Percentiles rank a stretch among this genome's conserved stretches.
Evolutionary conservation across 2,888 invertebrate genomes (phyloP).

Genomic region (Catocala sponsa): DNA sequence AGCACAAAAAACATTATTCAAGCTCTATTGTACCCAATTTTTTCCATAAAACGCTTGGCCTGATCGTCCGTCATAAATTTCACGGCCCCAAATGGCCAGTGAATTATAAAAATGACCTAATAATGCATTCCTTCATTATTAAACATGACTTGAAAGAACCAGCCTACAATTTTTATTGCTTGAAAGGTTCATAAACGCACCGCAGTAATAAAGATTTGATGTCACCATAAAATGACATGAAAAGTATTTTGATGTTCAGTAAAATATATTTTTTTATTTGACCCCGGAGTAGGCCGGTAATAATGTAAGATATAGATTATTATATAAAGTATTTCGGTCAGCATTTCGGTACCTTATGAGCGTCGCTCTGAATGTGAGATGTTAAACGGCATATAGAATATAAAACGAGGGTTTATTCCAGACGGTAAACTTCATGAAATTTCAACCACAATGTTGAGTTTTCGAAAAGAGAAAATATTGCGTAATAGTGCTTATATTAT

Average conservation of each 20-base stretch:
- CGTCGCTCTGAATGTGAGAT: conserved; percentile 6
- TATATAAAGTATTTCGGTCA: conserved; percentile 35
- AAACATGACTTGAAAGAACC: conserved; percentile 40
- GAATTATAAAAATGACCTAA: conserved; percentile 34
- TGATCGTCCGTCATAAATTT: conserved; percentile 35
- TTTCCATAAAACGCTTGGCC: conserved; percentile 2
- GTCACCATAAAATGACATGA: conserved; percentile 52
- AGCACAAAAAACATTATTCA: not conserved
- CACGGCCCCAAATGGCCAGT: conserved; percentile 18
- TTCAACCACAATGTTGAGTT: not conserved
- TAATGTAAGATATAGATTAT: conserved; percentile 35
- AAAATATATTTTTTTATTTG: conserved; percentile 54
- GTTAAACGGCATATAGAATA: conserved; percentile 14
- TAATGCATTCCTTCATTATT: conserved; percentile 53
- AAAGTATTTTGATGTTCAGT: conserved; percentile 53
- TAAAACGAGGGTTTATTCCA: conserved; percentile 26
- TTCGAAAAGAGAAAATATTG: too few species aligned
- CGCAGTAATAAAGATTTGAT: conserved; percentile 57
- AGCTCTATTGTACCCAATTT: conserved; percentile 1
- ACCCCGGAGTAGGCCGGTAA: conserved; percentile 21
- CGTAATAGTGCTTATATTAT: too few species aligned
- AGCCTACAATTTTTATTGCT: conserved; percentile 44
- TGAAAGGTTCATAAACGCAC: conserved; percentile 53
- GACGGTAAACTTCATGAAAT: conserved; percentile 8
- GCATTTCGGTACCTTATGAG: conserved; percentile 31